phyloP scores from a whole-genome alignment of 1,140 invertebrate species.

The Pteromalus puparum region DNA sequence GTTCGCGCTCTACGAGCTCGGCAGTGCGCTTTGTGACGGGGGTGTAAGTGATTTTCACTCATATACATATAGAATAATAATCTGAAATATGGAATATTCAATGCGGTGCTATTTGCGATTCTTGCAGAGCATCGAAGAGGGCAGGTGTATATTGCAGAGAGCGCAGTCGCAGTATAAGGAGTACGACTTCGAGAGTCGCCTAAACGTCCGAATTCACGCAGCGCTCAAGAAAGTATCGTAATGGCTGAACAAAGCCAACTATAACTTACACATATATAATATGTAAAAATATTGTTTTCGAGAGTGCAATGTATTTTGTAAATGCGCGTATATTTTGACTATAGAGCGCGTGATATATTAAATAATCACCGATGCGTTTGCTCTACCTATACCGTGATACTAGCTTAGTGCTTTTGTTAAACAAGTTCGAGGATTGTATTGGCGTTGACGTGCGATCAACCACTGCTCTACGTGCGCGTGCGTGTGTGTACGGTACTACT shows the following conservation, averaged over 20 bases:
- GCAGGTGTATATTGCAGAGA: slow-evolving; percentile 72
- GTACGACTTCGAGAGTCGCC: slow-evolving; percentile 82
- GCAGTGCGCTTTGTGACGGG: slow-evolving; percentile 74
- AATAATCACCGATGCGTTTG: no score
- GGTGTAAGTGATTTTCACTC: slow-evolving; percentile 73
- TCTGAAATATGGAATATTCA: no score
- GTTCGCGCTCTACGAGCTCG: slow-evolving; percentile 82
- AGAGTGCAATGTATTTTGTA: background rate
- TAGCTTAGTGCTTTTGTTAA: no score
- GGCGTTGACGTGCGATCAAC: no score
- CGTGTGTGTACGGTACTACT: no score
- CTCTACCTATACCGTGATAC: no score
- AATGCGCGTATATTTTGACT: background rate
- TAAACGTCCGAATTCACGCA: slow-evolving; percentile 80
- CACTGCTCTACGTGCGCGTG: no score
- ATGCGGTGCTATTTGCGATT: background rate
- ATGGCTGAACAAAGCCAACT: background rate
- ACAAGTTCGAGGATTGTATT: no score
- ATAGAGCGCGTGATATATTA: background rate
- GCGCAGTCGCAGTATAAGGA: slow-evolving; percentile 78
- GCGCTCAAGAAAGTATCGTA: slow-evolving; percentile 72
- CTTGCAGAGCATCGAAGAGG: slow-evolving; percentile 77
- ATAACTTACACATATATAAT: background rate
- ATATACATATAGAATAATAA: no score
- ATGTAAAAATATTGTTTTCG: background rate